Evolutionary conservation across 1,140 invertebrate species (phyloP), one percentile per base, ranked within the genome.

Genomic region (Luehdorfia chinensis): DNA sequence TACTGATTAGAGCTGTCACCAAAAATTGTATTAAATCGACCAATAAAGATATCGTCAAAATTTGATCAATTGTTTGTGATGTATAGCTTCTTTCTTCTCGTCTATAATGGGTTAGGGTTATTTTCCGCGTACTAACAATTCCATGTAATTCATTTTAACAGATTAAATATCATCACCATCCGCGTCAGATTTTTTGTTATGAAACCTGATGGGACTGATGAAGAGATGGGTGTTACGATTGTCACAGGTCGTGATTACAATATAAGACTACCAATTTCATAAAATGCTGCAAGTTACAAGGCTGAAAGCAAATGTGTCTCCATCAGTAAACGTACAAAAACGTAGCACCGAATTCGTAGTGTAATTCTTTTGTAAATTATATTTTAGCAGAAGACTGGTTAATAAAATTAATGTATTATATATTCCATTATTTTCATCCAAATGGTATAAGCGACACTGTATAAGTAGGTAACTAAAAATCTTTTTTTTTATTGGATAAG

Each of bases 131-230:
- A 67, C 68, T 72, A 72, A 73, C 63, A 49, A 41, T 55, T 33
- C 41, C 57, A 63, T 76, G 66, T 79, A 68, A 53, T 34, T 67
- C 66, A 74, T 66, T 43, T 66, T 76, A 73, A 73, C 61, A 57
- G 48, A 79, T 79, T 76, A 76, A 79, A 71, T 23, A 62, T 54
- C 67, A 68, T 75, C 59, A 57, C 49, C 62, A 71, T 73, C 34
- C 25, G 50, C 55, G 65, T 51, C 27, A 49, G 66, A 66, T 73
- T 9, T 76, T 80, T 74, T 79, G 73, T 75, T 79, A 55, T 11
- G 18, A 47, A 56, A 54, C 59, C 55, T 21, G 21, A 11, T 16
- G n/a, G 6, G n/a, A 18, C 33, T n/a, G 21, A 12, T 30, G 39
- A 43, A 18, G 39, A 43, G 25, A 28, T 14, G 37, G 18, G 4